Evolutionary conservation across 92 coral and sea anemone genomes (phyloP), one percentile per base, ranked within the genome.

Genomic region (Diadumene lineata): DNA sequence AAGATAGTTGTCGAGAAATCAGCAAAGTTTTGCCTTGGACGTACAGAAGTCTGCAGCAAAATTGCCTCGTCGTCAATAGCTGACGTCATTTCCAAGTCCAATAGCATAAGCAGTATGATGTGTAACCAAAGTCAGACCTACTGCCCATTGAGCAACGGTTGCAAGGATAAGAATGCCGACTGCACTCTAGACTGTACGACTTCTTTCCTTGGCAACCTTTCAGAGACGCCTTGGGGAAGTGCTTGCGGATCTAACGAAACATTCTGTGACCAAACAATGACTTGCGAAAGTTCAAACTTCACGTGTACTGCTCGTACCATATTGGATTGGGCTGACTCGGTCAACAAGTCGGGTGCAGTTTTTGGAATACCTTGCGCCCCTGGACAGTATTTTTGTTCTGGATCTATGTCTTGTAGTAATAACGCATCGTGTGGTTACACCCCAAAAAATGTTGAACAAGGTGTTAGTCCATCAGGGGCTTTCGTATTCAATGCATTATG

Each of bases 101-200:
- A 50, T 34, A n/a, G 15, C 53, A 21, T 61, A n/a, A 73, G 60
- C 60, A 11, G 23, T 1, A 50, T 25, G 21, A 28, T 68, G n/a
- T 77, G 75, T 31, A 29, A 50, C 8, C 50, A 21, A 2, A 29
- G 48, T 0, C 23, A 64, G 6, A 57, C n/a, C 26, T 77, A 44
- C 68, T 77, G 82, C 57, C 82, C 82, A 11, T 67, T 77, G 0
- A 67, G 56, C 22, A 56, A 51, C 30, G 34, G 43, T 46, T 77
- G 82, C 28, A 56, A 29, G 0, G 28, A 31, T 28, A 17, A 11
- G 55, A 74, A 56, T 21, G 23, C 60, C 24, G 23, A 53, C 21
- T 77, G 82, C 67, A 56, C 51, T 26, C 23, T 77, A 19, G 69
- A 66, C 38, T 31, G 64, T 1, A 31, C 25, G 2, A 11, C 56